Conservation (phyloP, 2,113 vertebrate species). For the Paraplagusia blochii region DNA sequence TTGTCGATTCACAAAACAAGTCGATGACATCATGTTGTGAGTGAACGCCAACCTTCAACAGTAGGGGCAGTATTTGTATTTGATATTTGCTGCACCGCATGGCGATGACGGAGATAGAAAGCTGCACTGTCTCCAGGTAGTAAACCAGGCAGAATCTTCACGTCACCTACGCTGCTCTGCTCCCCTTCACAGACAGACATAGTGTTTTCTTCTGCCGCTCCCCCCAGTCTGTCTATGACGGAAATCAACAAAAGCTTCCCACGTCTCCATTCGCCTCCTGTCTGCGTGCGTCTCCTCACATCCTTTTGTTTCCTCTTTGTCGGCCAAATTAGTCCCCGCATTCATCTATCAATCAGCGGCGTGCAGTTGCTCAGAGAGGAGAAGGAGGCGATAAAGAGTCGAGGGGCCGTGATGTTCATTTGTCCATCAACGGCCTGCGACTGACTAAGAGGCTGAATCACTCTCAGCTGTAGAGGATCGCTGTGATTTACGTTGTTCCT, state of each 20-base stretch:
- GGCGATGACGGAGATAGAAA: too few species aligned
- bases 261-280: slow-evolving; percentile 32
- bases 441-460: slow-evolving; percentile 47
- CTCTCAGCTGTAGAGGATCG: slow-evolving; percentile 12
- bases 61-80: too few species aligned
- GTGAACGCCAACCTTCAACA: too few species aligned
- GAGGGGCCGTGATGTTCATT: slow-evolving; percentile 40
- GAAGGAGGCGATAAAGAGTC: slow-evolving; percentile 42
- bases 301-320: slow-evolving; percentile 49
- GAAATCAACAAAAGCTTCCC: slow-evolving; percentile 50
- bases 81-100: too few species aligned
- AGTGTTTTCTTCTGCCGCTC: not conserved
- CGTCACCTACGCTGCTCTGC: too few species aligned
- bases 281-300: slow-evolving; percentile 23
- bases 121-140: too few species aligned
- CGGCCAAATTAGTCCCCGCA: slow-evolving; percentile 53
- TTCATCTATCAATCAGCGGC: slow-evolving; percentile 63
- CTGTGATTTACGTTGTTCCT: slow-evolving; percentile 40
- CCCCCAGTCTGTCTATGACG: slow-evolving; percentile 24
- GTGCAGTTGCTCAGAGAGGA: slow-evolving; percentile 27
- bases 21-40: too few species aligned
- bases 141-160: too few species aligned
- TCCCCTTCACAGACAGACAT: not conserved
- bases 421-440: slow-evolving; percentile 47
- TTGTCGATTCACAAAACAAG: too few species aligned